Evolutionary conservation across 2,797 vertebrate species (phyloP), one percentile per base, ranked within the genome.

Genomic region (Acanthis flammea): DNA sequence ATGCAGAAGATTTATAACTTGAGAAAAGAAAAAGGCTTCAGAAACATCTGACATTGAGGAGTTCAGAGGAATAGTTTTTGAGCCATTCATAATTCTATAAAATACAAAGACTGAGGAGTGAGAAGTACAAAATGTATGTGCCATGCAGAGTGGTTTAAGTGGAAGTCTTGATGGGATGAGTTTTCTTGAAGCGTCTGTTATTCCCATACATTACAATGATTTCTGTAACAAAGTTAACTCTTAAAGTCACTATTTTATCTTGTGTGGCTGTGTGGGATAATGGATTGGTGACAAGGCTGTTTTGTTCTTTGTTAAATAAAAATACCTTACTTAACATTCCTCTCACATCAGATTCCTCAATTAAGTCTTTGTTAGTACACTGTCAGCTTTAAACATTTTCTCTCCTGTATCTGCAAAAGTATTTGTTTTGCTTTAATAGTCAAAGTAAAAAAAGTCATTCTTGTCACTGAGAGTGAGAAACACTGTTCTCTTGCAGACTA

Each of bases 401-500:
- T 79, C 58, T 73, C 30, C 78, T 63, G 11, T 81, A 60, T 88
- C 63, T 92, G 42, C 1, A 0, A 19, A 70, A 83, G 57, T 84
- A 19, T 58, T 95, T 75, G 79, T 74, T 93, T 61, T 93, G 39
- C 84, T 95, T 80, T 79, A 71, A 65, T 74, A 91, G 77, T 41
- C 54, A 63, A 91, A 93, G 58, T 86, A 74, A 95, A 88, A 76
- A 44, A 71, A 89, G 51, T 95, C 30, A 61, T 96, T 70, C 86
- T 93, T 85, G 77, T 85, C 65, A 65, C 41, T 79, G 86, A 91
- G 48, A 73, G 55, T 90, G 58, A 82, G 77, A 76, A 97, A 71
- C 78, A 71, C 55, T 94, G 9, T 95, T 97, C 90, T 90, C 92
- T 97, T 96, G 91, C 98, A 99, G 99, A 98, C 98, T 97, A 98